phyloP scores from a whole-genome alignment of 1,140 invertebrate genomes.

The Cydia pomonella region DNA sequence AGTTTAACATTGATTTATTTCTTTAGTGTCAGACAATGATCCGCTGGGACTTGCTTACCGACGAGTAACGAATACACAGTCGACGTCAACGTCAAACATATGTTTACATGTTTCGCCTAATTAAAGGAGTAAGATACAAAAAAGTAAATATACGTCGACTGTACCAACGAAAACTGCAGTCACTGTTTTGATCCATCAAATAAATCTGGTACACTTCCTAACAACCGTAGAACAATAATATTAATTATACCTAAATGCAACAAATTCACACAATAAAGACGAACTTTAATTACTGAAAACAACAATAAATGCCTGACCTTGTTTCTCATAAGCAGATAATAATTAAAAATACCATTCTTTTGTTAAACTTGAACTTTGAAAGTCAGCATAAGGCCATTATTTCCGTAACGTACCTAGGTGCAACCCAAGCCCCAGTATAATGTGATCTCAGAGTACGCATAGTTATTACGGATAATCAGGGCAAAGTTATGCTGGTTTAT shows the following conservation, averaged over 20 bases:
- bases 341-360: slow-evolving; percentile 42
- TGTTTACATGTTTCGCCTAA: too few species aligned
- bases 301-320: slow-evolving; percentile 35
- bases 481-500: background rate
- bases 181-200: background rate
- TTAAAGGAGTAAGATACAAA: too few species aligned
- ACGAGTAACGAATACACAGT: too few species aligned
- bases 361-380: slow-evolving; percentile 52
- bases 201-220: background rate
- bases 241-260: background rate
- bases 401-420: slow-evolving; percentile 1
- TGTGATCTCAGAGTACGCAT: background rate
- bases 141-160: too few species aligned
- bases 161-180: too few species aligned
- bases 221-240: background rate
- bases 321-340: slow-evolving; percentile 32
- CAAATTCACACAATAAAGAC: slow-evolving; percentile 11
- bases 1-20: too few species aligned
- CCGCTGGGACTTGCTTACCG: too few species aligned
- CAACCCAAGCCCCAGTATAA: slow-evolving; percentile 12
- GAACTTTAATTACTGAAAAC: slow-evolving; percentile 9
- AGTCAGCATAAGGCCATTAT: slow-evolving; percentile 18
- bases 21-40: too few species aligned
- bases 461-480: background rate
- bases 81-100: too few species aligned